Evolutionary conservation across 1,140 invertebrate genomes (phyloP), one percentile per base, ranked within the genome.

Genomic region (Ceratitis capitata): DNA sequence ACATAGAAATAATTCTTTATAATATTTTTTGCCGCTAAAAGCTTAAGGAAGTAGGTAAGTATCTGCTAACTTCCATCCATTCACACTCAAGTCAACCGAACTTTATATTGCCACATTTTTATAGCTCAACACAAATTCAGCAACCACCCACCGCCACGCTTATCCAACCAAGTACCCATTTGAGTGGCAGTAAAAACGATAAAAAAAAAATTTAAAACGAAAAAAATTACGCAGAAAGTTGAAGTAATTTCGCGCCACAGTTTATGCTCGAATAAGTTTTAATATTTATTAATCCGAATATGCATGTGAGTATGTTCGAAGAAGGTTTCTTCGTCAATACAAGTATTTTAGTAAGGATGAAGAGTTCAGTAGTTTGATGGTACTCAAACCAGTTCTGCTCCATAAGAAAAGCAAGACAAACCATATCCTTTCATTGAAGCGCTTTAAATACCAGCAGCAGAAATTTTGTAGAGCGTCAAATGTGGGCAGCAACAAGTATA

Each of bases 161-260:
- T 19, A 39, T n/a, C 16, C 32, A 39, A 1, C 51, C 32, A 69
- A 69, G 35, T 14, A 12, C 61, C 32, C 32, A 69, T 69, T 69
- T 35, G 61, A 7, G 32, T 6, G 5, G 61, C 12, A 69, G n/a
- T n/a, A 35, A 19, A 69, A 69, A 35, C 16, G 29, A 7, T 56
- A 7, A 35, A n/a, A n/a, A n/a, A n/a, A n/a, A n/a, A n/a, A n/a
- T n/a, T n/a, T n/a, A n/a, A 69, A 69, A 69, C 1, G 2, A 12
- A 7, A 58, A 19, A 69, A 69, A 69, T 69, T 84, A 23, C 6
- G 42, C n/a, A 51, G 85, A 83, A 86, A 86, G 69, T 84, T 78
- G 5, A 83, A 83, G 85, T 78, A 85, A 86, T 84, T 86, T 84
- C 39, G 53, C 64, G 58, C 45, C 82, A 84, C 61, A 86, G 45